These are phyloP conservation scores for Rhingia campestris DNA, from an alignment of 2,888 invertebrate genomes.

Conservation along the genomic window DNA sequence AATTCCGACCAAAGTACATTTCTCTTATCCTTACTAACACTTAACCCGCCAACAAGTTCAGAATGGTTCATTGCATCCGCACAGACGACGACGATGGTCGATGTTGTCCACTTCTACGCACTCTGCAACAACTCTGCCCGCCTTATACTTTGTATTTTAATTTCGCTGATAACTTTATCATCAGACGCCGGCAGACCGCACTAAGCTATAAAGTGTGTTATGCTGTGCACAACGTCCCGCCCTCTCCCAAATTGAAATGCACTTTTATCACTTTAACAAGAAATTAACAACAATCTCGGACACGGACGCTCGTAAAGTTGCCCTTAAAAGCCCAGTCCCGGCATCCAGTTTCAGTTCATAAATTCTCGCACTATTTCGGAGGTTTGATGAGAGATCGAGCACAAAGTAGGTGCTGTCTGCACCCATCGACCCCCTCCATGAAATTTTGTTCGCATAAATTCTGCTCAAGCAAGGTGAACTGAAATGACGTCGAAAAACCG, in stretches of 20 bases:
- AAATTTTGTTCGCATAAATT: slow-evolving; percentile 68
- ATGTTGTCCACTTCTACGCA: background rate
- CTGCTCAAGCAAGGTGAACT: slow-evolving; percentile 58
- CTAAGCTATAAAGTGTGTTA: slow-evolving; percentile 58
- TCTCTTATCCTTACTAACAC: slow-evolving; percentile 48
- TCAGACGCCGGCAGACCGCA: slow-evolving; percentile 38
- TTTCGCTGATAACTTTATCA: slow-evolving; percentile 67
- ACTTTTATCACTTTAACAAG: slow-evolving; percentile 69
- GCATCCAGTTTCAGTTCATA: slow-evolving; percentile 49
- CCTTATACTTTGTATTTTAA: slow-evolving; percentile 54
- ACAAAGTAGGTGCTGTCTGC: background rate
- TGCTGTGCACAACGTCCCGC: slow-evolving; percentile 3
- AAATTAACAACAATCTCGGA: slow-evolving; percentile 69
- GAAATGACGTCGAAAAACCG: slow-evolving; percentile 19
- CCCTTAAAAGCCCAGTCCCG: slow-evolving; percentile 42
- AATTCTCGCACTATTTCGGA: slow-evolving; percentile 55
- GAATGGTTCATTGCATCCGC: slow-evolving; percentile 5
- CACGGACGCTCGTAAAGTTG: slow-evolving; percentile 63
- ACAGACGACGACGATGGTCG: background rate
- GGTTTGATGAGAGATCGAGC: slow-evolving; percentile 69
- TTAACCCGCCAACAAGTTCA: background rate
- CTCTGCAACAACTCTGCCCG: slow-evolving; percentile 5
- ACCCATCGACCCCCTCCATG: slow-evolving; percentile 43
- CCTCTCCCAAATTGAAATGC: slow-evolving; percentile 47
- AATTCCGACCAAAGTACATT: slow-evolving; percentile 54